Percentiles rank a stretch among this genome's conserved stretches.
Conservation (phyloP, 2,888 invertebrate genomes). For the Yponomeuta sedellus region DNA sequence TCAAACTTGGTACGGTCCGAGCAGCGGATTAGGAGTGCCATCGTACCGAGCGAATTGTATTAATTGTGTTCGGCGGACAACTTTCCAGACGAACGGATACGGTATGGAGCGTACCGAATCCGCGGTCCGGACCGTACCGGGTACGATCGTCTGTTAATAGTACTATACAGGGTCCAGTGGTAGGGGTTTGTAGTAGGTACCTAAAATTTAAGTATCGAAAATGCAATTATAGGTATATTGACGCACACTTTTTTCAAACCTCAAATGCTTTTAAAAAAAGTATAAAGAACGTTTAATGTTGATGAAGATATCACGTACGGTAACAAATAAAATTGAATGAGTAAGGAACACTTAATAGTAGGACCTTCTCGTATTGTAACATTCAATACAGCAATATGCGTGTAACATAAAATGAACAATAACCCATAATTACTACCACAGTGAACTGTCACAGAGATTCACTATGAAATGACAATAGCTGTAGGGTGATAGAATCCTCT, state of each 20-base stretch:
- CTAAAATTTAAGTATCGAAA: neutral
- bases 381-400: constrained; percentile 38
- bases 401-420: constrained; percentile 59
- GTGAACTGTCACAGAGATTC: constrained; percentile 60
- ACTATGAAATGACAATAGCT: constrained; percentile 41
- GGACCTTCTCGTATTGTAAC: neutral
- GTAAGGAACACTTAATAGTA: neutral
- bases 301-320: constrained; percentile 7
- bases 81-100: no score
- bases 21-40: no score
- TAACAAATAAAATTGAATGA: neutral
- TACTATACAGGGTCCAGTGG: no score
- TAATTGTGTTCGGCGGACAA: no score
- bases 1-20: no score
- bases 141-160: no score
- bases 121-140: no score
- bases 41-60: no score
- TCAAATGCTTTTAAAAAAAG: neutral
- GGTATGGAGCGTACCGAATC: no score
- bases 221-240: neutral
- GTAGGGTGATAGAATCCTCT: constrained; percentile 38
- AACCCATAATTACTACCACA: constrained; percentile 62
- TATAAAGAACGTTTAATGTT: neutral
- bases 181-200: no score
- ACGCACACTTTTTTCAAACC: neutral